A percentile compares a stretch with the other conserved stretches of the same genome.
Conservation (phyloP, 2,888 invertebrate species). For the Acanthosepion esculentum region DNA sequence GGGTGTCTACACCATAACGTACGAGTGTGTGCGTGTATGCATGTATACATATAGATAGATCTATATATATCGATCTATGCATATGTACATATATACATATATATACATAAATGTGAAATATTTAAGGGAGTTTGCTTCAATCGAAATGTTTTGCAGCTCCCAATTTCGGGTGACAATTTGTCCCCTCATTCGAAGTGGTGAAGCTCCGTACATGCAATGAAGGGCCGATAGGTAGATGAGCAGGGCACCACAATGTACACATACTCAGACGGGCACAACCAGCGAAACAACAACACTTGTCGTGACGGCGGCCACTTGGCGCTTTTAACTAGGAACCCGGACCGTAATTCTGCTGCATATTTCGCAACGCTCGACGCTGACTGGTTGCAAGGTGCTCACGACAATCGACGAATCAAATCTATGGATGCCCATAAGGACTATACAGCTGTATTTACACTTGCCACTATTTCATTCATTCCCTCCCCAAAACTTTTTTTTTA, state of each 20-base stretch:
- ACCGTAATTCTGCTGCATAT: neutral
- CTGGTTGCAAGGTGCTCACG: neutral
- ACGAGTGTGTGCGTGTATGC: neutral
- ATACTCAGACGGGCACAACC: slow-evolving; percentile 13
- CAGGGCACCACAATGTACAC: slow-evolving; percentile 23
- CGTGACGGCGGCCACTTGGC: neutral
- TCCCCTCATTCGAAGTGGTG: slow-evolving; percentile 11
- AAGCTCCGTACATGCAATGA: neutral
- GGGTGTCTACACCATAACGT: neutral
- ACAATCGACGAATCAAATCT: neutral
- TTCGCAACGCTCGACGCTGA: slow-evolving; percentile 17
- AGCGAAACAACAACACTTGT: neutral
- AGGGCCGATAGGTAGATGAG: neutral
- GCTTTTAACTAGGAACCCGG: slow-evolving; percentile 33
- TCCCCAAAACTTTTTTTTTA: too few relatives aligned
- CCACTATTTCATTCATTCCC: too few relatives aligned
- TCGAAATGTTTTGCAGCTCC: slow-evolving; percentile 20
- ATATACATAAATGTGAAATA: neutral
- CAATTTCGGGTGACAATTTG: neutral
- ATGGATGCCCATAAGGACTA: slow-evolving; percentile 33
- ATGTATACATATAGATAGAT: neutral
- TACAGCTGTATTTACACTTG: neutral
- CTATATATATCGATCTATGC: neutral
- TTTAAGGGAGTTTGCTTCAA: neutral
- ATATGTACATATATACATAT: neutral